A percentile compares a stretch with the other conserved stretches of the same genome.
Evolutionary conservation across 2,888 invertebrate genomes (phyloP).

Genomic region (Deilephila porcellus): DNA sequence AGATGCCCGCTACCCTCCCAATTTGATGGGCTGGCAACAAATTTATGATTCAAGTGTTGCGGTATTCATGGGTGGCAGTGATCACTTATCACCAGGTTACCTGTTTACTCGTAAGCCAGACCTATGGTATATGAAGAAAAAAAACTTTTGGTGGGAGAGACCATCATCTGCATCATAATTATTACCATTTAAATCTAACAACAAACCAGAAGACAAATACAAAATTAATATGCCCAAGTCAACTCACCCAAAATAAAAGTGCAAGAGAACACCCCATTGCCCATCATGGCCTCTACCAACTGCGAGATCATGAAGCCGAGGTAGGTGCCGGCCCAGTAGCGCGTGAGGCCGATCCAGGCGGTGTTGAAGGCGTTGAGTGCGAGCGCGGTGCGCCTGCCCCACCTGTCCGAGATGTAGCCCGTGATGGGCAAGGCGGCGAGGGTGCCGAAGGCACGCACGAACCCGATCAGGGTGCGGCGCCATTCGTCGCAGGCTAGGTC

Average conservation of each 20-base stretch:
- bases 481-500: conserved; percentile 87
- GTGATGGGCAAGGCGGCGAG: conserved; percentile 87
- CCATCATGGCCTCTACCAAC: conserved; percentile 87
- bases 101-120: too few relatives aligned
- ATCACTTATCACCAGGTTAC: too few relatives aligned
- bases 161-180: too few relatives aligned
- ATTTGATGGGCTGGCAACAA: too few relatives aligned
- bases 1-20: too few relatives aligned
- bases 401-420: conserved; percentile 89
- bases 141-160: too few relatives aligned
- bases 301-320: conserved; percentile 87
- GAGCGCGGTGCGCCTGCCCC: conserved; percentile 86
- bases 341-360: conserved; percentile 86
- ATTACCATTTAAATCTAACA: too few relatives aligned
- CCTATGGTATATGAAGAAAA: too few relatives aligned
- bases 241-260: conserved; percentile 30
- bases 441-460: conserved; percentile 88
- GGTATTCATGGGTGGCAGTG: too few relatives aligned
- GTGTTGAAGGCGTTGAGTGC: conserved; percentile 84
- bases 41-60: too few relatives aligned
- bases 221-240: not conserved
- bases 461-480: conserved; percentile 89
- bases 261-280: conserved; percentile 87
- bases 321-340: conserved; percentile 86
- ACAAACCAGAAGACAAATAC: too few relatives aligned